Evolutionary conservation across 2,888 invertebrate species (phyloP), one percentile per base, ranked within the genome.

Genomic region (Pachydiplax longipennis): DNA sequence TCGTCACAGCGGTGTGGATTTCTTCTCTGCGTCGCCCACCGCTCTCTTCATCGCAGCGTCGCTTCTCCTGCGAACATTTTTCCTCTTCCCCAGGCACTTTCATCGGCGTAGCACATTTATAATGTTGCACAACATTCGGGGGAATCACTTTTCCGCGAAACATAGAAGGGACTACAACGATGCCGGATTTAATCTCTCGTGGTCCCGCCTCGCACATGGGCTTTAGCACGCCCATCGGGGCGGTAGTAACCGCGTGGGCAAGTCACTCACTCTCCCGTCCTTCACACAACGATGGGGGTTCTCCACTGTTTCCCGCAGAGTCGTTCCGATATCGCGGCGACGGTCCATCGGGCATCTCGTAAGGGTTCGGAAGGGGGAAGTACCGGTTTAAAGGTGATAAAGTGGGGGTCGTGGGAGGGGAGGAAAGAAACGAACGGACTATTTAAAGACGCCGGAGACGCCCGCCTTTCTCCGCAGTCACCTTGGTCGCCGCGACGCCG

Each of bases 401-500:
- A 80, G 35, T 18, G 80, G 80, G 31, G 15, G 13, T 25, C 35
- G 4, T 22, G 53, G 82, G 25, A 31, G 48, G 37, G 48, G 48
- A 15, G 18, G 53, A 25, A 25, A n/a, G 44, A 40, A n/a, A 40
- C 18, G 44, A 44, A 53, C n/a, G 87, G 61, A 37, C 87, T 87
- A 87, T 87, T 87, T 87, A 61, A 87, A 87, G 87, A 61, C 87
- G 83, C 13, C 44, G 58, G 58, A 58, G 58, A 83, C 22, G 83
- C 58, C 44, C 83, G 58, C 65, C 48, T 82, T 25, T 82, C 48
- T 40, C 61, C 61, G 61, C 61, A 87, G 61, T 61, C 58, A 58
- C 82, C 58, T 83, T 58, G 83, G 83, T 83, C 53, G 83, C 58
- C 83, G 83, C 83, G 83, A 83, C 83, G 83, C 83, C 58, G 83